Base-by-base conservation (phyloP, 2,888 invertebrate species). In the Barypeithes pellucidus region DNA sequence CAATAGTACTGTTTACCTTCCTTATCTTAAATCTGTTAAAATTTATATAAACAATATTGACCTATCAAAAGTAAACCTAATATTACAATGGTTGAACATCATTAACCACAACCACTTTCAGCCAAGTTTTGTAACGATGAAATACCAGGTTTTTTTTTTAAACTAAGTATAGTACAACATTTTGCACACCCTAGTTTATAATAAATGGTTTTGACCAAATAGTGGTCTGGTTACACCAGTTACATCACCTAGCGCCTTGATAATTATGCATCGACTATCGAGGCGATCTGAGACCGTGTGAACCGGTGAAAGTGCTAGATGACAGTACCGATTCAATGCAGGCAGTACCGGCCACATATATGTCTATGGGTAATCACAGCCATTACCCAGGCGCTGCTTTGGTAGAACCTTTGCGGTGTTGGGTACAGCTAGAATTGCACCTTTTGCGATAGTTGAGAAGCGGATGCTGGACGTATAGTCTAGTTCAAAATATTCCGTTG, bases 301-400 rank as follows among this genome's bases (percentile, higher is more conserved):
- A 83, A 83, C 82, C 75, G 80, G 83, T 82, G 83, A 83, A 83
- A 83, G 83, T 83, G 81, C 79, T 79, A 82, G 81, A 82, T 82
- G 82, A 82, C 82, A 81, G 81, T 81, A 77, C 77, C 75, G 76
- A 78, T 76, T 73, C 77, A 71, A 74, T 67, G 72, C 76, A 76
- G 75, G 72, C 76, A 76, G 75, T 77, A 72, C 77, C 76, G 77
- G 76, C 78, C 71, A 77, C 78, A 76, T 78, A 81, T 80, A 80
- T 78, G 80, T 80, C 79, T 79, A 77, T 79, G 75, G 78, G 79
- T 82, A 81, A 81, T 81, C 79, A 79, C 77, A 72, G 75, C 79
- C 77, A 80, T 80, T 80, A 80, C 79, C 78, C 77, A 80, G 79
- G 80, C 79, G 75, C 73, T 74, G 73, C 76, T 63, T 67, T 65